phyloP scores from a whole-genome alignment of 2,113 vertebrate species.

The Aptenodytes patagonicus region DNA sequence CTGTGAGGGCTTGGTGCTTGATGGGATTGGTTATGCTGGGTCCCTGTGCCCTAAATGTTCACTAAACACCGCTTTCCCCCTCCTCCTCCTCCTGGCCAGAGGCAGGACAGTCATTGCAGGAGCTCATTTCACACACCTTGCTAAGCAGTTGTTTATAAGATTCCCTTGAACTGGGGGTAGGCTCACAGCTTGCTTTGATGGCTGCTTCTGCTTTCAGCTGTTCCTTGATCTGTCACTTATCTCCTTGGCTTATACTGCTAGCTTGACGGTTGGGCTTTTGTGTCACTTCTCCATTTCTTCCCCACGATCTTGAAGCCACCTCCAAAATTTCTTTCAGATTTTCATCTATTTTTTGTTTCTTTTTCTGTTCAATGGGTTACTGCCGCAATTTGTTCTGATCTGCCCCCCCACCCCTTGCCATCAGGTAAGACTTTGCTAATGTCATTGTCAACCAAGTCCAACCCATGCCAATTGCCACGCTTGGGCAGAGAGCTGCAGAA shows the following conservation, averaged over 20 bases:
- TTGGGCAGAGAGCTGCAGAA: background rate
- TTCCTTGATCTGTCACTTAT: background rate
- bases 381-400: background rate
- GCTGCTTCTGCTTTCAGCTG: background rate
- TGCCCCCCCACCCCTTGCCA: background rate
- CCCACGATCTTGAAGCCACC: background rate
- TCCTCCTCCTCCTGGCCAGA: background rate
- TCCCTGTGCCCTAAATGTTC: background rate
- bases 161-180: background rate
- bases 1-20: background rate
- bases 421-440: background rate
- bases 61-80: background rate
- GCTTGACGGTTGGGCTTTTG: background rate
- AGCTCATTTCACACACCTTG: background rate
- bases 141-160: background rate
- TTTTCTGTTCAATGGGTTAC: background rate
- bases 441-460: background rate
- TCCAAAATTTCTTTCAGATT: background rate
- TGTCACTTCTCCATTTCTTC: background rate
- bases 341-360: background rate
- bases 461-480: background rate
- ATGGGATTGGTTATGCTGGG: background rate
- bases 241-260: background rate
- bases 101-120: background rate
- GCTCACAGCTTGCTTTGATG: background rate